phyloP scores from a whole-genome alignment of 2,797 vertebrate genomes.

The Triplophysa yarkandensis region DNA sequence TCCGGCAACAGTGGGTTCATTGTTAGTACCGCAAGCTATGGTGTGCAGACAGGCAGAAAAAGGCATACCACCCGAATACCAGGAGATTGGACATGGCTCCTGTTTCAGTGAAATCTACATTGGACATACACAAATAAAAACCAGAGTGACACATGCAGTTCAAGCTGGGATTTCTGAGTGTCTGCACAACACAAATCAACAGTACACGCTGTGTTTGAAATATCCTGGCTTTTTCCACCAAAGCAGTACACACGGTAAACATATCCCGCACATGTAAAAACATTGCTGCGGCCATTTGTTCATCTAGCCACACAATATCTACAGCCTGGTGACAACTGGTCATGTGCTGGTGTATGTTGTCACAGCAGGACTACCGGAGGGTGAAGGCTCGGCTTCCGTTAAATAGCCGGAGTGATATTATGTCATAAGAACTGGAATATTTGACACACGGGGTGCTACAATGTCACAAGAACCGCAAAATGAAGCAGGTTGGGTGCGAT shows the following conservation, averaged over 20 bases:
- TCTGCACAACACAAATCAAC: neutral
- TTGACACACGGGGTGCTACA: constrained; percentile 33
- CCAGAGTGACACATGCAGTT: constrained; percentile 30
- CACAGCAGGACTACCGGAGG: constrained; percentile 42
- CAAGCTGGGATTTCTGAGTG: neutral
- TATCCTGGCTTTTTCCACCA: constrained; percentile 8
- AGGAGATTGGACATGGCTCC: constrained; percentile 58
- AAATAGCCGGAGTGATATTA: constrained; percentile 44
- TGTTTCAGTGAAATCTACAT: constrained; percentile 52
- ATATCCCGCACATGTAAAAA: constrained; percentile 35
- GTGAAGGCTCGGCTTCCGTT: constrained; percentile 43
- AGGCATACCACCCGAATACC: constrained; percentile 52
- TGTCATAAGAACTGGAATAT: constrained; percentile 54
- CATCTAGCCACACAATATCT: constrained; percentile 35
- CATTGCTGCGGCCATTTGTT: constrained; percentile 45
- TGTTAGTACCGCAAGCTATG: constrained; percentile 55
- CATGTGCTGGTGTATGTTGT: constrained; percentile 54
- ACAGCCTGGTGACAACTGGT: constrained; percentile 56
- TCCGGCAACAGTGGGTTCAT: constrained; percentile 52
- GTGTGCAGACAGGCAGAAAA: constrained; percentile 52
- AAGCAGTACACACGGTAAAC: neutral
- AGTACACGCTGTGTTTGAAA: neutral
- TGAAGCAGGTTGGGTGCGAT: constrained; percentile 52
- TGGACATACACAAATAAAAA: constrained; percentile 37
- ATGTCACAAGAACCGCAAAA: constrained; percentile 47